Evolutionary conservation across 1,140 invertebrate species (phyloP), one percentile per base, ranked within the genome.

Genomic region (Leptopilina boulardi): DNA sequence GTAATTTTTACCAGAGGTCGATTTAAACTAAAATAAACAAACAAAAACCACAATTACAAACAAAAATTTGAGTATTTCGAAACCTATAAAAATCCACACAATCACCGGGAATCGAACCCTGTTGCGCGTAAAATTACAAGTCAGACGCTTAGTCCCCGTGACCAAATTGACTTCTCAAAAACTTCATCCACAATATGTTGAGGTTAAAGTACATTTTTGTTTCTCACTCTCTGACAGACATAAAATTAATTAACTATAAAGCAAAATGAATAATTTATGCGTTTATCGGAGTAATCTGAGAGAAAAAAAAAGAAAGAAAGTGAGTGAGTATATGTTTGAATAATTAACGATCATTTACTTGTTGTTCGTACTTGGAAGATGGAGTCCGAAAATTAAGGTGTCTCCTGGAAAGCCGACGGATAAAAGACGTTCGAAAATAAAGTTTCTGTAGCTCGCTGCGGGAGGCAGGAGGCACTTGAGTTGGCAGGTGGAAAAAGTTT

Each of bases 401-500:
- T 66, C 59, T n/a, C 26, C 26, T 30, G 59, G 59, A 66, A 66
- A 66, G 59, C 59, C 59, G 59, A 66, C 26, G 59, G 23, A 13
- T 66, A 66, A 66, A 66, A 19, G 19, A 21, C 51, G 19, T 42
- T 2, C 41, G 54, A 56, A 66, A 66, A 66, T 66, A 66, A 66
- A 66, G 26, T 66, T 66, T 66, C 26, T 59, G 75, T 72, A 66
- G 54, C 56, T 59, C 81, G 75, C 75, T 70, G 78, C 75, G 73
- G 78, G 78, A 78, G 78, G 77, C 73, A 66, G 9, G 76, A 76
- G 77, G 75, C 73, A 42, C 44, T 78, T 70, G 77, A 72, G 70
- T 75, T 82, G 72, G 84, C 87, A 88, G 86, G 87, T 89, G 88
- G 85, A 89, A 88, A 88, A 88, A 89, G 85, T 82, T 85, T 84